phyloP scores from a whole-genome alignment of 2,888 invertebrate species.

The Panorpa germanica region DNA sequence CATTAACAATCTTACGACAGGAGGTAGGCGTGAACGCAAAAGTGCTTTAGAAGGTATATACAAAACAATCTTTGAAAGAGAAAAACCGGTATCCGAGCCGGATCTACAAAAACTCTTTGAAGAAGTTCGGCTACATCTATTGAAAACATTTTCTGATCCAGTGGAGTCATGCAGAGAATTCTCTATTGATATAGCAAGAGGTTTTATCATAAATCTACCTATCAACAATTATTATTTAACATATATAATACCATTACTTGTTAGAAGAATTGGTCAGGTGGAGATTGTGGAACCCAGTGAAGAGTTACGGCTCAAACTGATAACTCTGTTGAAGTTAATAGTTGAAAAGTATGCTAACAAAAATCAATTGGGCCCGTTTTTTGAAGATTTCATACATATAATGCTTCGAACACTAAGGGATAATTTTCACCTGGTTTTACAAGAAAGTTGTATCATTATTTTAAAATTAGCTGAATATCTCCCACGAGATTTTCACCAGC shows the following conservation, averaged over 20 bases:
- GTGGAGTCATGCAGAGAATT: no score
- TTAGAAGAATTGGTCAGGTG: slow-evolving; percentile 55
- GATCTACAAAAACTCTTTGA: no score
- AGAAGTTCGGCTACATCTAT: no score
- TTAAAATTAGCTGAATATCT: slow-evolving; percentile 40
- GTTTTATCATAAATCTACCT: slow-evolving; percentile 34
- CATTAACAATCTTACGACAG: no score
- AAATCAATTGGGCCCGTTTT: slow-evolving; percentile 39
- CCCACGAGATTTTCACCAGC: slow-evolving; percentile 52
- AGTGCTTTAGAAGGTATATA: no score
- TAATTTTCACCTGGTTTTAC: slow-evolving; percentile 63
- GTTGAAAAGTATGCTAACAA: slow-evolving; percentile 40
- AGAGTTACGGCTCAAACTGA: slow-evolving; percentile 56
- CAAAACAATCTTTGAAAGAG: no score
- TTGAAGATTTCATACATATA: slow-evolving; percentile 59
- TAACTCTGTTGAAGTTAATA: slow-evolving; percentile 45
- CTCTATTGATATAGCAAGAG: no score
- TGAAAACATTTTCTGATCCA: no score
- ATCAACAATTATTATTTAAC: slow-evolving; percentile 53
- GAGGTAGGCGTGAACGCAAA: no score
- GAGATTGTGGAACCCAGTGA: slow-evolving; percentile 54
- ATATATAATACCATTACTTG: slow-evolving; percentile 54
- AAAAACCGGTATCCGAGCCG: no score
- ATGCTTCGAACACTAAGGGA: slow-evolving; percentile 53
- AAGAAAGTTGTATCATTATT: slow-evolving; percentile 54